These are phyloP conservation scores for Psilopsiagon aymara DNA, from an alignment of 2,113 vertebrate species.

Conservation along the genomic window DNA sequence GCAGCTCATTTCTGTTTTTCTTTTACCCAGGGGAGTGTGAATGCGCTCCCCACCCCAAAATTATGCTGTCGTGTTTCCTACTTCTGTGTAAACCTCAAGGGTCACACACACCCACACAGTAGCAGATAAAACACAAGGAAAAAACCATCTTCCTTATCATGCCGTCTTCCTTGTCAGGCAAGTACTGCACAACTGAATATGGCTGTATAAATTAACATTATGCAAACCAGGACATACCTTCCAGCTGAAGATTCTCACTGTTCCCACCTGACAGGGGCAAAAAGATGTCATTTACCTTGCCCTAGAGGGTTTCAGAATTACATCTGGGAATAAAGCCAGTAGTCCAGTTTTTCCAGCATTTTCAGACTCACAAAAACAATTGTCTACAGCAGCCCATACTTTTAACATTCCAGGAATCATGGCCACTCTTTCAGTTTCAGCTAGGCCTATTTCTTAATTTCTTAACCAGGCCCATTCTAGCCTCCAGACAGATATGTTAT, in stretches of 20 bases:
- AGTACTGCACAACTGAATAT: background rate
- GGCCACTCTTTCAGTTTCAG: background rate
- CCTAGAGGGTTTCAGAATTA: background rate
- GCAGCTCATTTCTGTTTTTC: background rate
- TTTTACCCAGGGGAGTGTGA: background rate
- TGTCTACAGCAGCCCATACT: background rate
- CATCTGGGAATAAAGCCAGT: background rate
- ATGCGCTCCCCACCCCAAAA: background rate
- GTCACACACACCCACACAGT: background rate
- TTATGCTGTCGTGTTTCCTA: slow-evolving; percentile 21
- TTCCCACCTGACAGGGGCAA: background rate
- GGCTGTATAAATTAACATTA: background rate
- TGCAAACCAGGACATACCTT: background rate
- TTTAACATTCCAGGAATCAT: background rate
- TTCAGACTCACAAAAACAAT: background rate
- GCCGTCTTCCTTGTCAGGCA: background rate
- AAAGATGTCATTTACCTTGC: background rate
- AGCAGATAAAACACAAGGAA: slow-evolving; percentile 14
- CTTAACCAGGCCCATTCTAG: background rate
- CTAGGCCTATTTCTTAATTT: background rate
- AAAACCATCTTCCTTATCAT: background rate
- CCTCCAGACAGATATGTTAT: accelerated
- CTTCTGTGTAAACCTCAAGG: slow-evolving; percentile 15
- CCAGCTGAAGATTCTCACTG: background rate
- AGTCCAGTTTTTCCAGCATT: background rate